Evolutionary conservation across 2,113 vertebrate species (phyloP), one percentile per base, ranked within the genome.

Genomic region (Mobula hypostoma): DNA sequence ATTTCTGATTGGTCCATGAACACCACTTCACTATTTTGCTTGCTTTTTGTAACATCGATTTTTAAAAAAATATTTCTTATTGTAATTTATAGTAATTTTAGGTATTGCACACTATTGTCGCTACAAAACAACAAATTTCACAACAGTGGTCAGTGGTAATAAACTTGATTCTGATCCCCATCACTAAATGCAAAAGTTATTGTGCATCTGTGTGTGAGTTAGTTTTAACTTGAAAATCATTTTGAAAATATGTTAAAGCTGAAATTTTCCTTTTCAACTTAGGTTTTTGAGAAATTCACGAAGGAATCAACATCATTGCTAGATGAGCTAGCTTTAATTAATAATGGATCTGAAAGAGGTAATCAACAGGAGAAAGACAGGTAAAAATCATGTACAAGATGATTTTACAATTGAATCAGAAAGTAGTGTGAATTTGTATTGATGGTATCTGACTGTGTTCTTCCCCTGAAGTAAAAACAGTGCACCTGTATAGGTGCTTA

Each of bases 201-300:
- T 87, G 56, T 87, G 56, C 83, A 61, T 88, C 85, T 17, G 4
- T 68, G 61, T 15, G 29, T 17, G 12, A 66, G 61, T 66, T 90
- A 1, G 12, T 66, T 90, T 90, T 66, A 66, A 19, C 61, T 90
- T 66, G 85, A 19, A 88, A 17, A 66, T 63, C 85, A 66, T 3
- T 63, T 87, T 58, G 48, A 58, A 88, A 88, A 63, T 63, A 85
- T 88, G 11, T 88, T 66, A 17, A 15, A 32, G 14, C 27, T 88
- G 85, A 88, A 17, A 32, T 66, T 90, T 90, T 19, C 29, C 29
- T 82, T 9, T 82, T 80, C 7, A 68, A 36, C 95, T 94, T 95
- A 99, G 99, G 98, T 99, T 94, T 99, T 99, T 96, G 99, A 99
- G 96, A 99, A 99, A 95, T 99, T 99, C 96, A 99, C 98, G 0